Base-by-base conservation (phyloP, 2,888 invertebrate genomes). In the Hypsopygia costalis region DNA sequence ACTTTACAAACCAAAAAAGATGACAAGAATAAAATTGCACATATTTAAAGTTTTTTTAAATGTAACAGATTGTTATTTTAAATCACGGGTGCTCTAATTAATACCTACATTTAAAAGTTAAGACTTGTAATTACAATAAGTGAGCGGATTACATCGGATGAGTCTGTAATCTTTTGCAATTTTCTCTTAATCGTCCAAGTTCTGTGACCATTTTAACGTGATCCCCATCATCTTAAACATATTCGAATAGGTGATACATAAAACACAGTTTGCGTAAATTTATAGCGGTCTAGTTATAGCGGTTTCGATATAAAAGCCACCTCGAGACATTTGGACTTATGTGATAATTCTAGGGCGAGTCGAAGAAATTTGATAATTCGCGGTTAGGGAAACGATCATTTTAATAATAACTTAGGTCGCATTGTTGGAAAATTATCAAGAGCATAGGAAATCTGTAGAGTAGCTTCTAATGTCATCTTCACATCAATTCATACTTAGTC, bases 281-380 rank as follows among this genome's bases (percentile, higher is more conserved):
- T 66, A 62, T 68, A 60, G 58, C 49, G 66, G 28, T 51, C 66
- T 44, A 40, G 30, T 50, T 41, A 40, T 35, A 30, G 21, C 70
- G 73, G 75, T 51, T 55, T 51, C 51, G 54, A 35, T 46, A 56
- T 66, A 68, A 71, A 69, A 69, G 74, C 68, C 73, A 72, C 66
- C 73, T 55, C 72, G 69, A 85, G 83, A 87, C 82, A 85, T 82
- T 85, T 81, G 81, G 81, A 82, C 82, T 81, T 82, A 83, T 86
- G 81, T 82, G 85, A 82, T 87, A 86, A 86, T 86, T 56, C 76
- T 82, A 85, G 81, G 82, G 82, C 76, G 69, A 79, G 72, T 69
- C 66, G 61, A 76, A 76, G 83, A 86, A 85, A 87, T 87, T 86
- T 82, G 87, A 87, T 88, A 87, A 88, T 88, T 81, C 81, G 76